Evolutionary conservation across 2,113 vertebrate species (phyloP).

Genomic region (Isurus oxyrinchus): DNA sequence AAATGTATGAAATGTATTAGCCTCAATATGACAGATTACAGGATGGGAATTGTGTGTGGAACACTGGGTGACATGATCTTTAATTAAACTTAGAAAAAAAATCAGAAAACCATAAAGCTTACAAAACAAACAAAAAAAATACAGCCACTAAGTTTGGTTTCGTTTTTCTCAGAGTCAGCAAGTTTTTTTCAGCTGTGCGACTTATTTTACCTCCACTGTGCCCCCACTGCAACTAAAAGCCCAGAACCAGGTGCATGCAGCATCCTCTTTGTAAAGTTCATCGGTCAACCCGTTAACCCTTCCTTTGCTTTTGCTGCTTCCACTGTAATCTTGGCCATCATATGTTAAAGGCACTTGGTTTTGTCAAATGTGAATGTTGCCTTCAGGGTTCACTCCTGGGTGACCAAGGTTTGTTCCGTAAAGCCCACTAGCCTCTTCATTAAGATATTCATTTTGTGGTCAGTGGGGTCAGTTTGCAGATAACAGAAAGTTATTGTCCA

Average conservation of each 20-base stretch:
- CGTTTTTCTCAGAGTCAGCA: neutral
- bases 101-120: neutral
- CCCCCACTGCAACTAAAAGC: neutral
- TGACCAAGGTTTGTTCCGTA: neutral
- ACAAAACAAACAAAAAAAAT: neutral
- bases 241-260: neutral
- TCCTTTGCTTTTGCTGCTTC: neutral
- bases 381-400: neutral
- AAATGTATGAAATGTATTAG: constrained; percentile 35
- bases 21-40: neutral
- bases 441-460: neutral
- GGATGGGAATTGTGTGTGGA: neutral
- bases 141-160: neutral
- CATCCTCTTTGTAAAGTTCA: neutral
- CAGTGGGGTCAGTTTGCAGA: neutral
- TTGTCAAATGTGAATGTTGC: neutral
- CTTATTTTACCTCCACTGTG: neutral
- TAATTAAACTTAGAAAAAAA: constrained; percentile 24
- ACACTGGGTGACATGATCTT: neutral
- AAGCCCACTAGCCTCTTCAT: neutral
- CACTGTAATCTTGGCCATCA: neutral
- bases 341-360: neutral
- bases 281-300: neutral
- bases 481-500: neutral
- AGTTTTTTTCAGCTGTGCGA: neutral